These are phyloP conservation scores for Ypsolopha sequella DNA, from an alignment of 2,888 invertebrate species.

Conservation along the genomic window DNA sequence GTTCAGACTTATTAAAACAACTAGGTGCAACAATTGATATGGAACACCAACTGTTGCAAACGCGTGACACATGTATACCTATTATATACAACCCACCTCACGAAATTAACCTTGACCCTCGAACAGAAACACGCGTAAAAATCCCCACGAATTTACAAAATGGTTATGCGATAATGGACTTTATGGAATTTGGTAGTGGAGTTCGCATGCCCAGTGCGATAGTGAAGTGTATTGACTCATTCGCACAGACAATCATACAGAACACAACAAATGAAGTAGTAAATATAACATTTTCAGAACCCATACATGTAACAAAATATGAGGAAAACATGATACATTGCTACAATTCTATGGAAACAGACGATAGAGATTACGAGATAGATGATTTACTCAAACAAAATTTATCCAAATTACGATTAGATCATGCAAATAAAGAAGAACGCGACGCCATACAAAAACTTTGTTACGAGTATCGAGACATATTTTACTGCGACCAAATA, in stretches of 20 bases:
- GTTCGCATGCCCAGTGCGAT: background rate
- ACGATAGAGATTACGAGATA: background rate
- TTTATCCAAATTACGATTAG: slow-evolving; percentile 7
- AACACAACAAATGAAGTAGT: background rate
- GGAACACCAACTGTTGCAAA: background rate
- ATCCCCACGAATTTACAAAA: background rate
- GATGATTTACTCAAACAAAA: background rate
- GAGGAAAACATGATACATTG: background rate
- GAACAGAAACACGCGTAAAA: background rate
- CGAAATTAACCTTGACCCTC: background rate
- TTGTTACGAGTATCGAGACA: slow-evolving; percentile 18
- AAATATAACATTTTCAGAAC: background rate
- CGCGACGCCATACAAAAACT: slow-evolving; percentile 11
- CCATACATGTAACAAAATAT: background rate
- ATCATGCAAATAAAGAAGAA: slow-evolving; percentile 22
- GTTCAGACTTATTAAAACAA: slow-evolving; percentile 5
- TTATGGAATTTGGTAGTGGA: background rate
- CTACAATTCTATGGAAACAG: background rate
- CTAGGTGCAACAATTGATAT: slow-evolving; percentile 1
- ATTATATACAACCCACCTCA: background rate
- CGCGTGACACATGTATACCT: background rate
- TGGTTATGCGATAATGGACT: background rate
- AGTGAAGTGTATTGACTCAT: background rate
- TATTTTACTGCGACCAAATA: slow-evolving; percentile 21
- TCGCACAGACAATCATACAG: background rate